These are phyloP conservation scores for Ameiurus melas DNA, from an alignment of 2,113 vertebrate genomes.

Conservation along the genomic window DNA sequence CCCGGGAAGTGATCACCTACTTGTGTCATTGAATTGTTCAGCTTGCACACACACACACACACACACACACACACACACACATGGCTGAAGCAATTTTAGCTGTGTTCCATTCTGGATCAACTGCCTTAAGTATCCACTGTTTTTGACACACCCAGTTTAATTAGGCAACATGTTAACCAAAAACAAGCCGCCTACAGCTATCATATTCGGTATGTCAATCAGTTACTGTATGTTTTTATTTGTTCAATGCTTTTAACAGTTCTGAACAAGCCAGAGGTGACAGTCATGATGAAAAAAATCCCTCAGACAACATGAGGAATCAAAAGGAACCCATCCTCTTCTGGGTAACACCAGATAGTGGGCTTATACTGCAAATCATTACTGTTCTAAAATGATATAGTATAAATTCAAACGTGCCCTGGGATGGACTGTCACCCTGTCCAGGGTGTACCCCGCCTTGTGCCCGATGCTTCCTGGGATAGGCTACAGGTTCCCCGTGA, in stretches of 20 bases:
- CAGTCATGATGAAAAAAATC: not conserved
- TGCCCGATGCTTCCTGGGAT: too few relatives aligned
- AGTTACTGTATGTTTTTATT: not conserved
- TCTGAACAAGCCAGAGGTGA: not conserved
- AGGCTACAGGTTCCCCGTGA: too few relatives aligned
- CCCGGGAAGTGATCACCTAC: conserved; percentile 19
- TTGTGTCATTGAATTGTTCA: not conserved
- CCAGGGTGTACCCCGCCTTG: too few relatives aligned
- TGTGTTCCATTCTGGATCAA: not conserved
- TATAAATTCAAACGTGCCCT: too few relatives aligned
- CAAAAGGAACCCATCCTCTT: not conserved
- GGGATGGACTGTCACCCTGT: too few relatives aligned
- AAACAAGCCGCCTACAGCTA: not conserved
- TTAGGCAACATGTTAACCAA: not conserved
- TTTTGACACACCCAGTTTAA: not conserved
- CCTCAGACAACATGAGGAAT: not conserved
- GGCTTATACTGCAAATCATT: not conserved
- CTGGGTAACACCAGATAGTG: not conserved
- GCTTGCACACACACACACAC: too few relatives aligned
- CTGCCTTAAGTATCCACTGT: not conserved
- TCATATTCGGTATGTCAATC: not conserved
- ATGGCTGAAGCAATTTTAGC: not conserved
- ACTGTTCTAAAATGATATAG: not conserved
- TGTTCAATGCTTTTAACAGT: not conserved
- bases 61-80: too few relatives aligned